Evolutionary conservation across 2,113 vertebrate genomes (phyloP).

Genomic region (Gracilinanus agilis): DNA sequence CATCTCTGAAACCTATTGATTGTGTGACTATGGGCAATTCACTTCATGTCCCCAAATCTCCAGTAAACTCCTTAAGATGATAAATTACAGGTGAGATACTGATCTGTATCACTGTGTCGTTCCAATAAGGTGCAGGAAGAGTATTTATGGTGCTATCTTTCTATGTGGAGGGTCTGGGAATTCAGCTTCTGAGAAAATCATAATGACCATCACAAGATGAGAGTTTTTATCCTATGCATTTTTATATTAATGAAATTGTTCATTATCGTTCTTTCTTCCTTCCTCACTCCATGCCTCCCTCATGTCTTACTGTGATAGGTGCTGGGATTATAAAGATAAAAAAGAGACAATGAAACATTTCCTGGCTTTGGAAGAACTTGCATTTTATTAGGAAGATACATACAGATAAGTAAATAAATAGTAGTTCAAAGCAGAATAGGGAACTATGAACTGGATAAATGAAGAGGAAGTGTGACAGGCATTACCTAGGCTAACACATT

Average conservation of each 20-base stretch:
- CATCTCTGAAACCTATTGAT: not conserved
- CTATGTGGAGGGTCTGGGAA: not conserved
- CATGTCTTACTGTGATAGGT: not conserved
- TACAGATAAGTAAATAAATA: not conserved
- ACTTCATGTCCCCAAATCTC: not conserved
- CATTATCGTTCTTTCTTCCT: no score
- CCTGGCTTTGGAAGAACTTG: not conserved
- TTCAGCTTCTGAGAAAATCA: not conserved
- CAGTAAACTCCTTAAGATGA: not conserved
- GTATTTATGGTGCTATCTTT: not conserved
- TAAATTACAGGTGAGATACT: not conserved
- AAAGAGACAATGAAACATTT: not conserved
- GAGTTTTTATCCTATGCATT: not conserved
- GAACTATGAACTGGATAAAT: not conserved
- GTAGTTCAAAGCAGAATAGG: not conserved
- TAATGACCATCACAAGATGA: not conserved
- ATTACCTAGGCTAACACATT: not conserved
- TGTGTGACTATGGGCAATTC: not conserved
- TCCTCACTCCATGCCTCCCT: not conserved
- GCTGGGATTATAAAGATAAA: not conserved
- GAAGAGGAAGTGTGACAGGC: not conserved
- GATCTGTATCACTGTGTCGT: not conserved
- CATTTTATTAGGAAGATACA: not conserved
- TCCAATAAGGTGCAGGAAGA: not conserved
- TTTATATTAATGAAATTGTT: no score